phyloP scores from a whole-genome alignment of 2,888 invertebrate genomes.

The Stenchaetothrips biformis region DNA sequence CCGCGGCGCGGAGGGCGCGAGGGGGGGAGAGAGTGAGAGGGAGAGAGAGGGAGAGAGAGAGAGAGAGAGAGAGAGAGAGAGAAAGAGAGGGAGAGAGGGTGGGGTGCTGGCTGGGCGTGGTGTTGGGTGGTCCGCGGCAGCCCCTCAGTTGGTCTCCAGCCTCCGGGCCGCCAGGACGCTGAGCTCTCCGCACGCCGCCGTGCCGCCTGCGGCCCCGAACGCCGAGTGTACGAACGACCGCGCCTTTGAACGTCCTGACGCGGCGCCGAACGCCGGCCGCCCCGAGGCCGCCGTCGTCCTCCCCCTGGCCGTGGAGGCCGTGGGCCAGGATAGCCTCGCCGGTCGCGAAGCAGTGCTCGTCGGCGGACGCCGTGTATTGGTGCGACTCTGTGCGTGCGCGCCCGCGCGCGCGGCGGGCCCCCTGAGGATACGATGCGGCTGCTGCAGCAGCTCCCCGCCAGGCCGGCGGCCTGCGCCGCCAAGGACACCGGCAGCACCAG shows the following conservation, averaged over 20 bases:
- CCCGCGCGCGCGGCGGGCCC: background rate
- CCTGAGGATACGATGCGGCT: background rate
- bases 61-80: background rate
- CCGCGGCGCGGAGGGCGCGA: too few relatives aligned
- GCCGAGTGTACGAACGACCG: too few relatives aligned
- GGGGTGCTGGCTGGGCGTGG: background rate
- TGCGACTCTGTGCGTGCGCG: background rate
- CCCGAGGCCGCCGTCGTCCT: background rate
- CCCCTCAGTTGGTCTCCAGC: constrained; percentile 18
- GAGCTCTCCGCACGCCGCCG: background rate
- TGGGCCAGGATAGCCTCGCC: too few relatives aligned
- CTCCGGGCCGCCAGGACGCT: constrained; percentile 6
- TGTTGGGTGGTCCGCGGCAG: background rate
- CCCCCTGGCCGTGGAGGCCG: too few relatives aligned
- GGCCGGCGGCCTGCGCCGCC: background rate
- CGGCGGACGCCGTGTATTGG: too few relatives aligned
- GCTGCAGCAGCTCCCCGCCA: background rate
- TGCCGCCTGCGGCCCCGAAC: background rate
- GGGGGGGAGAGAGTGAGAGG: background rate
- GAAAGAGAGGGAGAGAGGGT: background rate
- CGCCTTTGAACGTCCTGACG: too few relatives aligned
- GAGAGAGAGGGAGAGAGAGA: background rate
- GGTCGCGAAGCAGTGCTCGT: too few relatives aligned
- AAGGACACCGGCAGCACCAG: background rate
- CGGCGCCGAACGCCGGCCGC: background rate